Percentiles rank a stretch among this genome's conserved stretches.
Evolutionary conservation across 2,113 vertebrate genomes (phyloP).

Genomic region (Hyaena hyaena): DNA sequence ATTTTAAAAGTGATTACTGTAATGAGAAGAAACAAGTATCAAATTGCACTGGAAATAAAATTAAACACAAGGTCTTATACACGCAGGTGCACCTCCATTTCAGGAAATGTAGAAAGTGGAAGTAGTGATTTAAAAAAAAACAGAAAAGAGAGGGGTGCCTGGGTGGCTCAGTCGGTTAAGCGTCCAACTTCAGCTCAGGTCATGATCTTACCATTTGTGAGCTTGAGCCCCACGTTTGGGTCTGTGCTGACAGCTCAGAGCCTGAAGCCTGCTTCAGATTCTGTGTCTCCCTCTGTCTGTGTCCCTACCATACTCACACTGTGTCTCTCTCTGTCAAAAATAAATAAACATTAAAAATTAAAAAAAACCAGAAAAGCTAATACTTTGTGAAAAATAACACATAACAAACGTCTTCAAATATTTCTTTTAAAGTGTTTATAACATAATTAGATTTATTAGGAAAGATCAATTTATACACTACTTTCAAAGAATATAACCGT

Average conservation of each 20-base stretch:
- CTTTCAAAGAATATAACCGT: not conserved
- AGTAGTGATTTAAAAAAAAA: not conserved
- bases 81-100: not conserved
- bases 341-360: no score
- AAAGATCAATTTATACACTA: not conserved
- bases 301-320: no score
- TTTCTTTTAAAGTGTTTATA: not conserved
- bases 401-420: not conserved
- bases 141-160: not conserved
- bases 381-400: not conserved
- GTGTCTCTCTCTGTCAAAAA: no score
- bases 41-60: conserved; percentile 18
- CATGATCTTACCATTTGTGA: no score
- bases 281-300: no score
- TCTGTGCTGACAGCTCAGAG: no score
- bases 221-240: no score
- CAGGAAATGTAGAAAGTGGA: not conserved
- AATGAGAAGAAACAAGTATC: conserved; percentile 30
- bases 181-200: no score
- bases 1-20: conserved; percentile 15
- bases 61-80: not conserved
- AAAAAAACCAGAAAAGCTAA: not conserved
- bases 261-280: no score
- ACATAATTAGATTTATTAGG: not conserved
- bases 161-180: no score